Percentiles rank a stretch among this genome's conserved stretches.
Conservation (phyloP, 1,140 invertebrate species). For the Leptonema lineaticorne region DNA sequence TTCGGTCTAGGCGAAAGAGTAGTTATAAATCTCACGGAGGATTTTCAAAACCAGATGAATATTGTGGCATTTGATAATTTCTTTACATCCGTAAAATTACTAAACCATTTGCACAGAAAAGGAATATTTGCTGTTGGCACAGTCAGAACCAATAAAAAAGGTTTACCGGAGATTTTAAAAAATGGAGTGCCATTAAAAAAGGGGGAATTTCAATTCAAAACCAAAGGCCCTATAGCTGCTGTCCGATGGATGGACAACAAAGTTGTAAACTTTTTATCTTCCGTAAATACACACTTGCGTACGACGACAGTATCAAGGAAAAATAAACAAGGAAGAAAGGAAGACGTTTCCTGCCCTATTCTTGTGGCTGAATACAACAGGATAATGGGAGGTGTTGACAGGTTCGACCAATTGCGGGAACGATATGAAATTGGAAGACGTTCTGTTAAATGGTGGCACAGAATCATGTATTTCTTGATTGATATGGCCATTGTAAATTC, state of each 20-base stretch:
- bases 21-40: too few species aligned
- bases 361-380: not conserved
- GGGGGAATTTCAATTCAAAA: too few species aligned
- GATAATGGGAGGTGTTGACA: not conserved
- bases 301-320: not conserved
- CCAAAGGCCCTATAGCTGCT: too few species aligned
- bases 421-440: not conserved
- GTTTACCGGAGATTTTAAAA: too few species aligned
- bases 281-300: not conserved
- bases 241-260: slow-evolving; percentile 9
- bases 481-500: slow-evolving; percentile 1
- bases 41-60: too few species aligned
- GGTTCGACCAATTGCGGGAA: not conserved
- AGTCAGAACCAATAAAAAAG: too few species aligned
- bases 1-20: too few species aligned
- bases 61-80: too few species aligned
- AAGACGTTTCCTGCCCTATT: not conserved
- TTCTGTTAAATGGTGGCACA: slow-evolving; percentile 10
- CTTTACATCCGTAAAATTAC: too few species aligned
- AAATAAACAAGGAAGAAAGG: not conserved
- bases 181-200: too few species aligned
- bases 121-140: too few species aligned
- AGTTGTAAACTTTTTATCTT: not conserved
- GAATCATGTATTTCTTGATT: not conserved
- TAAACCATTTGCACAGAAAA: too few species aligned